Base-by-base conservation (phyloP, 1,140 invertebrate genomes). In the Diorhabda elongata region DNA sequence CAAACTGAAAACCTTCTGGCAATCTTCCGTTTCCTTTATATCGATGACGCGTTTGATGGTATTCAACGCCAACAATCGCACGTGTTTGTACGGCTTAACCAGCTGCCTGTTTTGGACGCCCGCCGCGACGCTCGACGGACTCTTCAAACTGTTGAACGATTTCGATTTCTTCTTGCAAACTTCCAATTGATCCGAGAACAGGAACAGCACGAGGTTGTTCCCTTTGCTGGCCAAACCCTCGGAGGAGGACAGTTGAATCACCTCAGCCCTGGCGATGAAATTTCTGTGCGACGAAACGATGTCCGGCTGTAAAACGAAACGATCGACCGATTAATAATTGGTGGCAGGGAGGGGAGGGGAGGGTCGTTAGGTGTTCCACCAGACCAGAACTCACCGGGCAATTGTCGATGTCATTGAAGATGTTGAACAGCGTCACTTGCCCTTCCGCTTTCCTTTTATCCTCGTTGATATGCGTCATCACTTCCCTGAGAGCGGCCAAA, bases 331-430 rank as follows among this genome's bases (percentile, higher is more conserved):
- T 42, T 9, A 11, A 62, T 62, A 42, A 41, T 62, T 62, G 5
- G 11, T 3, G 26, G 58, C 26, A 6, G 9, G 8, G 8, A 11
- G 11, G n/a, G 26, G 26, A 26, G 26, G 26, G 26, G 26, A 26
- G 26, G 26, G 26, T 26, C 26, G 26, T 26, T 26, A 2, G 26
- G 26, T 26, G 26, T 26, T 26, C 26, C 26, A 26, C 26, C 26
- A 26, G 26, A 26, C 26, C 26, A 26, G 26, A 26, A 74, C 86
- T 87, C 82, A 93, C 90, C 58, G 97, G 96, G 84, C 96, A 98
- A 77, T 96, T 95, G 78, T 98, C 96, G 77, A 99, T 98, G 80
- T 98, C 95, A 82, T 98, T 96, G 81, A 97, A 94, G 68, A 98
- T 96, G 83, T 98, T 95, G 84, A 98, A 99, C 86, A 98, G 93